These are phyloP conservation scores for Lithobates pipiens DNA, from an alignment of 2,797 vertebrate species.

Conservation along the genomic window DNA sequence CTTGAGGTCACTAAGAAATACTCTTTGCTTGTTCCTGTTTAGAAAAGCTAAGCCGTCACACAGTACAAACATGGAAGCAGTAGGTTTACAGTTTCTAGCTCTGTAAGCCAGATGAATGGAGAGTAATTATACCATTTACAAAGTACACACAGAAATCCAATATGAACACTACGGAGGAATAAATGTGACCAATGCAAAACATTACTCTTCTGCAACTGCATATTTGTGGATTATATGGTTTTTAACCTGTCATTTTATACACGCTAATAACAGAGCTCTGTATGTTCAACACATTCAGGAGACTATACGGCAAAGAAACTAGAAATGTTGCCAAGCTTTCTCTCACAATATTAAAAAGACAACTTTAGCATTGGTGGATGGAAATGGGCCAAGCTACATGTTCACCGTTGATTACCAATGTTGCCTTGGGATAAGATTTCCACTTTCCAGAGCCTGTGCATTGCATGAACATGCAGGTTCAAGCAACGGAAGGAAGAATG, in stretches of 20 bases:
- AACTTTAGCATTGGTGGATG: neutral
- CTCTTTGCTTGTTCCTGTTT: neutral
- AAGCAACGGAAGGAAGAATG: neutral
- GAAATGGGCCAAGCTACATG: neutral
- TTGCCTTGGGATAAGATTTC: neutral
- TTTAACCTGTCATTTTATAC: constrained; percentile 79
- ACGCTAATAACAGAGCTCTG: constrained; percentile 75
- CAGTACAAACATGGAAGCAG: constrained; percentile 38
- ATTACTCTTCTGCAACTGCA: constrained; percentile 72
- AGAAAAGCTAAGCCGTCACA: constrained; percentile 57
- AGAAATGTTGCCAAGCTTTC: constrained; percentile 1
- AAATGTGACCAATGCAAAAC: constrained; percentile 68
- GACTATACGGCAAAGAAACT: constrained; percentile 71
- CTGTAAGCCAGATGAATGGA: constrained; percentile 61
- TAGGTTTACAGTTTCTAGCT: constrained; percentile 64
- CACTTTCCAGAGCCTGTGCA: neutral
- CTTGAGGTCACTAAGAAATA: constrained; percentile 8
- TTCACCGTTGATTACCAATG: neutral
- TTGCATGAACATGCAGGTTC: neutral
- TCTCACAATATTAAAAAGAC: neutral
- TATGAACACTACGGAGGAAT: constrained; percentile 52
- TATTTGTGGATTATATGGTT: constrained; percentile 67
- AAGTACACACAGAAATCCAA: constrained; percentile 65
- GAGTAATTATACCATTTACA: constrained; percentile 65
- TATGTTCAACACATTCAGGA: constrained; percentile 67